phyloP scores from a whole-genome alignment of 1,140 invertebrate genomes.

The Protaetia brevitarsis region DNA sequence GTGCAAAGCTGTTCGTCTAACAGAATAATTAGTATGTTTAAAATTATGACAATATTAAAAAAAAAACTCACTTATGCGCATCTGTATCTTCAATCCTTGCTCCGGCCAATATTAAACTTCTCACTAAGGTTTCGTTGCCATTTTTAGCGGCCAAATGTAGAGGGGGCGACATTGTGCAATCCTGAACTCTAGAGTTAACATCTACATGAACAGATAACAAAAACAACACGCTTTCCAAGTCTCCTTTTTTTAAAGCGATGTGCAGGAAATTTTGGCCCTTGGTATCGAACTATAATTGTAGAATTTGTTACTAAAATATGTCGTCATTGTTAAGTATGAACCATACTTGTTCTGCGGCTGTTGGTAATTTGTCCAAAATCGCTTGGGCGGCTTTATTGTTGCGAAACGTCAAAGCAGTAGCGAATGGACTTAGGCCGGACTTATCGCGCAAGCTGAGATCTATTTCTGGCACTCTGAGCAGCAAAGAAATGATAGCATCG shows the following conservation, averaged over 20 bases:
- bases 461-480: slow-evolving; percentile 80
- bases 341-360: slow-evolving; percentile 92
- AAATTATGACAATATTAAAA: too few species aligned
- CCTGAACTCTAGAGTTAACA: slow-evolving; percentile 88
- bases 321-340: background rate
- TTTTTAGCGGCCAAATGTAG: slow-evolving; percentile 82
- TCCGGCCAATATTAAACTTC: slow-evolving; percentile 74
- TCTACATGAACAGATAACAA: slow-evolving; percentile 88
- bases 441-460: slow-evolving; percentile 82
- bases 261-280: slow-evolving; percentile 87
- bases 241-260: slow-evolving; percentile 85
- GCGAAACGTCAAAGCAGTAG: slow-evolving; percentile 81
- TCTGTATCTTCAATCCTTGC: slow-evolving; percentile 71
- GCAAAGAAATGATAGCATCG: slow-evolving; percentile 75
- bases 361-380: slow-evolving; percentile 83
- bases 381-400: slow-evolving; percentile 92
- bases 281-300: slow-evolving; percentile 60
- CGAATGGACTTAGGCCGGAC: slow-evolving; percentile 84
- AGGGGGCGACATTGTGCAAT: slow-evolving; percentile 79
- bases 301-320: background rate
- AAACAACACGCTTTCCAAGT: slow-evolving; percentile 93
- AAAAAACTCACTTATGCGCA: slow-evolving; percentile 56
- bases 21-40: slow-evolving; percentile 24
- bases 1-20: slow-evolving; percentile 80
- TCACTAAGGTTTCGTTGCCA: slow-evolving; percentile 71